These are phyloP conservation scores for Chionomys nivalis DNA, from an alignment of 2,113 vertebrate species.

Conservation along the genomic window DNA sequence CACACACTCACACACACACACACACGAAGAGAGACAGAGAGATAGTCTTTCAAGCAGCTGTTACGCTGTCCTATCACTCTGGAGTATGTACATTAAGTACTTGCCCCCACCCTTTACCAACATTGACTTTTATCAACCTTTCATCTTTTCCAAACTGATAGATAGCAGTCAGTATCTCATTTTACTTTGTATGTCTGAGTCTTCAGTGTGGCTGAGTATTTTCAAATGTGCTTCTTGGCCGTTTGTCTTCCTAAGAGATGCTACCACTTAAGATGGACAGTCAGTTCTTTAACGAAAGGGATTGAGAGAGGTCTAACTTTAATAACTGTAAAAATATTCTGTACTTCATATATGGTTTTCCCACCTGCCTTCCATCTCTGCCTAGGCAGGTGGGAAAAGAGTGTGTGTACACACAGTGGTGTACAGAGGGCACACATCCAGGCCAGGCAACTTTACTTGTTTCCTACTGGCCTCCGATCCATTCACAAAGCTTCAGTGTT, in stretches of 20 bases:
- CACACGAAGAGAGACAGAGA: neutral
- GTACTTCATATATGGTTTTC: neutral
- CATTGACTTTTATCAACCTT: neutral
- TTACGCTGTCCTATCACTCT: neutral
- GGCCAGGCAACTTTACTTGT: neutral
- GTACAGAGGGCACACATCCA: neutral
- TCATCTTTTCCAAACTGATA: conserved; percentile 20
- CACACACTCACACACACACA: neutral
- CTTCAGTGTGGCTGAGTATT: conserved; percentile 24
- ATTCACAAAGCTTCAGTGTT: conserved; percentile 34
- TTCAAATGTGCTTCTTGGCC: conserved; percentile 33
- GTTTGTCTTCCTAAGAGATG: conserved; percentile 42
- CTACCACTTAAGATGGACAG: neutral
- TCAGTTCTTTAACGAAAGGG: neutral
- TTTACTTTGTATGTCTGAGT: conserved; percentile 41
- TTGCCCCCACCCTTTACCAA: neutral
- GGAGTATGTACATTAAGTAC: neutral
- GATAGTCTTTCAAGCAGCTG: neutral
- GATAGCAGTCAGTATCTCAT: neutral
- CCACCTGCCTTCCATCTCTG: neutral
- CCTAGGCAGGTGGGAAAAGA: neutral
- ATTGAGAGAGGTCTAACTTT: conserved; percentile 44
- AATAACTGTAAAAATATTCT: conserved; percentile 2
- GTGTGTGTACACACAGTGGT: fast-evolving
- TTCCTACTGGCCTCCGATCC: neutral